These are phyloP conservation scores for Trichechus manatus DNA, from an alignment of 2,113 vertebrate species.

Conservation along the genomic window DNA sequence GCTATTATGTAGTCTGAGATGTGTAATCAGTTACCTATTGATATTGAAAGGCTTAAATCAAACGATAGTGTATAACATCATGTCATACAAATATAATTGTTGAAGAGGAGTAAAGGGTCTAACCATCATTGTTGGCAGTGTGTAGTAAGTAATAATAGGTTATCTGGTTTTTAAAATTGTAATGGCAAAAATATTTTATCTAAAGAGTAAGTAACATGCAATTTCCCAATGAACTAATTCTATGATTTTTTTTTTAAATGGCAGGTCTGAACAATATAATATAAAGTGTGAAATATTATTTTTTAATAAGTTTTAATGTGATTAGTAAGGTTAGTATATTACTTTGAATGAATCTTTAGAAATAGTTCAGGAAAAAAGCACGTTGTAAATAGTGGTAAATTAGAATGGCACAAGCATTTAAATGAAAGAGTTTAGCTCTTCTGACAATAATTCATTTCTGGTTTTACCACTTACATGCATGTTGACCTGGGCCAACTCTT, in stretches of 20 bases:
- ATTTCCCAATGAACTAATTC: constrained; percentile 67
- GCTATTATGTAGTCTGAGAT: neutral
- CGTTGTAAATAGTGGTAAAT: neutral
- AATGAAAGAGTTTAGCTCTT: too few relatives aligned
- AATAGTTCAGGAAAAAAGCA: neutral
- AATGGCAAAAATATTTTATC: constrained; percentile 18
- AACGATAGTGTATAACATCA: neutral
- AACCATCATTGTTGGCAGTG: neutral
- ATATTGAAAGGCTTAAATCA: constrained; percentile 45
- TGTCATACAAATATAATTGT: constrained; percentile 62
- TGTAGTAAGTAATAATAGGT: constrained; percentile 39
- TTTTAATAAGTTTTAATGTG: neutral
- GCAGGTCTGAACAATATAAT: neutral
- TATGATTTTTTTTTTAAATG: neutral
- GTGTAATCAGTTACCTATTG: neutral
- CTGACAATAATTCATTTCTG: too few relatives aligned
- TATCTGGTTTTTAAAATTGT: constrained; percentile 56
- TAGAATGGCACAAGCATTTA: neutral
- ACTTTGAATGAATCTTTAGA: neutral
- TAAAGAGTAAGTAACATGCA: constrained; percentile 37
- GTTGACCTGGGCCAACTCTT: neutral
- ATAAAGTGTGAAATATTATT: constrained; percentile 12
- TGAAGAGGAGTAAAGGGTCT: constrained; percentile 57
- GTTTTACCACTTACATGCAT: neutral
- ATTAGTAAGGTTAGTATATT: neutral